A percentile compares a stretch with the other conserved stretches of the same genome.
Conservation (phyloP, 2,113 vertebrate genomes). For the Gracilinanus agilis region DNA sequence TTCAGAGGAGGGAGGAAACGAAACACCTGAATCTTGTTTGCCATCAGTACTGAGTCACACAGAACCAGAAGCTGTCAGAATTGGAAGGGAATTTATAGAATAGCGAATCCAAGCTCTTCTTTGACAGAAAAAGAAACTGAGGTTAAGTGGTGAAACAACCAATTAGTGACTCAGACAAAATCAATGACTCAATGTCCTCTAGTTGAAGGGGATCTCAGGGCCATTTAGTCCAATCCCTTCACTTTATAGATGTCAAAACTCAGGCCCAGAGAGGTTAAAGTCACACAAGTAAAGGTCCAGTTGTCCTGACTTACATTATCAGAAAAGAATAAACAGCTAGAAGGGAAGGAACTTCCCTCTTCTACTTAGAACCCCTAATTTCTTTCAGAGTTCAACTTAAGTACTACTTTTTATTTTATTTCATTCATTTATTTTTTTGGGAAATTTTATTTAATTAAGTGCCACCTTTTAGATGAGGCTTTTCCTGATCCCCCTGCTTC, state of each 20-base stretch:
- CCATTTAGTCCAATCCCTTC: not conserved
- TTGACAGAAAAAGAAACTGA: not conserved
- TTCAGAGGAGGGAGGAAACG: not conserved
- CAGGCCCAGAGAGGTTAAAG: not conserved
- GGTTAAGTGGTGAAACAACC: not conserved
- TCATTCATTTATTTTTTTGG: too few relatives aligned
- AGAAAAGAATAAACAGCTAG: not conserved
- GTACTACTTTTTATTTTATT: not conserved
- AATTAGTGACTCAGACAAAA: not conserved
- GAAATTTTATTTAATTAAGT: too few relatives aligned
- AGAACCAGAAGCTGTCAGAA: not conserved
- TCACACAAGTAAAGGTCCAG: not conserved
- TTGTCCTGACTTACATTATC: not conserved
- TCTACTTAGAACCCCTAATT: not conserved
- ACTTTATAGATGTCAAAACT: not conserved
- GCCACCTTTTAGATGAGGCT: not conserved
- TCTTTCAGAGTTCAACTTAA: not conserved
- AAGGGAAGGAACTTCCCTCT: not conserved
- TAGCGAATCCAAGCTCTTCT: not conserved
- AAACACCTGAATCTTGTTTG: slow-evolving; percentile 5
- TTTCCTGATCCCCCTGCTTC: not conserved
- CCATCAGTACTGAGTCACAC: not conserved
- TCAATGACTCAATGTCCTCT: not conserved
- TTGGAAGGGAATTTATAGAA: not conserved
- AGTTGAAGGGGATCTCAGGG: not conserved